Percentiles rank a stretch among this genome's conserved stretches.
phyloP scores from a whole-genome alignment of 2,888 invertebrate species.

The Pheosia tremula region DNA sequence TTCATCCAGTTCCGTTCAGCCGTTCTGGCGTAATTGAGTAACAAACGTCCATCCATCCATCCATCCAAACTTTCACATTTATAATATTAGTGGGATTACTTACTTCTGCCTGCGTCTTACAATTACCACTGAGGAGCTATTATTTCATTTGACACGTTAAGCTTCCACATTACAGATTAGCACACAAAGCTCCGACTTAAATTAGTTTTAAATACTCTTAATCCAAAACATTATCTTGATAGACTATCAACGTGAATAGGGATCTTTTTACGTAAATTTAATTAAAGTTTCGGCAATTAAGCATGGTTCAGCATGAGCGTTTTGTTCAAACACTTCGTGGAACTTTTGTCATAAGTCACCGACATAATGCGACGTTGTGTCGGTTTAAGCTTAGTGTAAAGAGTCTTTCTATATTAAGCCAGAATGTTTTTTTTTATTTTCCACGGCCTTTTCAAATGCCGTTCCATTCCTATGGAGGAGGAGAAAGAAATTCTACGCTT shows the following conservation, averaged over 20 bases:
- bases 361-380: slow-evolving; percentile 21
- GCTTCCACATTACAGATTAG: not conserved
- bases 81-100: too few species aligned
- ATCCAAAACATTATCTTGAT: slow-evolving; percentile 38
- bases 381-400: slow-evolving; percentile 7
- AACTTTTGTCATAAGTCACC: slow-evolving; percentile 43
- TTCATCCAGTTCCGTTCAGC: too few species aligned
- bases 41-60: too few species aligned
- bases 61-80: too few species aligned
- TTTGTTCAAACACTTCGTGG: slow-evolving; percentile 35
- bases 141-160: not conserved
- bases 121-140: too few species aligned
- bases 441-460: too few species aligned
- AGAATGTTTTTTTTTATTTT: too few species aligned
- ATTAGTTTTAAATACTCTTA: slow-evolving; percentile 20
- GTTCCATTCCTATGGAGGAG: too few species aligned
- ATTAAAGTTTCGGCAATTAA: slow-evolving; percentile 55
- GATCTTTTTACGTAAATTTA: slow-evolving; percentile 47
- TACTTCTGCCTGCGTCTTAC: too few species aligned
- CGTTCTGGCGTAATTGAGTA: too few species aligned
- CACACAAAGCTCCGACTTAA: slow-evolving; percentile 22
- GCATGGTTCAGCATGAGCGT: slow-evolving; percentile 36
- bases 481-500: too few species aligned
- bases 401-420: not conserved
- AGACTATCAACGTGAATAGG: slow-evolving; percentile 37